Base-by-base conservation (phyloP, 2,888 invertebrate species). In the Stictocephala bisonia region DNA sequence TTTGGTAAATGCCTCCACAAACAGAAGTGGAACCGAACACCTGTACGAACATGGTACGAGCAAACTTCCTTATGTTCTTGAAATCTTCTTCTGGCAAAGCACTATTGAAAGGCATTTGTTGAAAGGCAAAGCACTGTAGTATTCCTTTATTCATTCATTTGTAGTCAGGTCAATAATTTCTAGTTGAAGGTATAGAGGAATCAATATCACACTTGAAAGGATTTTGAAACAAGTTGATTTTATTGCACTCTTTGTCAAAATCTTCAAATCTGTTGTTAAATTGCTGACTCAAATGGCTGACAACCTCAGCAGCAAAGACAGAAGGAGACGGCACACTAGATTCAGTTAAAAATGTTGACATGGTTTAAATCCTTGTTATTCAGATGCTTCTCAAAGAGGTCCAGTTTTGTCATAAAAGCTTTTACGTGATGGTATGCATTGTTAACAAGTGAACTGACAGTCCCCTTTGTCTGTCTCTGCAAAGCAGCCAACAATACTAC, bases 11-110 rank as follows among this genome's bases (percentile, higher is more conserved):
- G 20, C 29, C 22, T 24, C 13, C 58, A 26, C 58, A 56, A 24
- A 56, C 13, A 7, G 11, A 56, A 27, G 58, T 56, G 29, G 58
- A 56, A 18, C 58, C 58, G 27, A 24, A 56, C 24, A 56, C 26
- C 24, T n/a, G n/a, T n/a, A 15, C 11, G 27, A 56, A 20, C 58
- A 13, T 56, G 26, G 24, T 27, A 26, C 29, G 58, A 56, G 58
- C 58, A 56, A 26, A 27, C 26, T 56, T 56, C 29, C 27, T 56
- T 56, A 56, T 56, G 58, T 56, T 56, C 29, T 56, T 56, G 29
- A 24, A 56, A 9, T 56, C 3, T n/a, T 56, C 29, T 56, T 24
- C 58, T 26, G 26, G 58, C 26, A 56, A 27, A 56, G 58, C 24
- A 20, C 3, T 56, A 29, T 56, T 26, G 44, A 44, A 44, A 44